Percentiles rank a stretch among this genome's conserved stretches.
These are phyloP conservation scores for Quadriops clusia DNA, from an alignment of 2,888 invertebrate genomes.

Conservation along the genomic window DNA sequence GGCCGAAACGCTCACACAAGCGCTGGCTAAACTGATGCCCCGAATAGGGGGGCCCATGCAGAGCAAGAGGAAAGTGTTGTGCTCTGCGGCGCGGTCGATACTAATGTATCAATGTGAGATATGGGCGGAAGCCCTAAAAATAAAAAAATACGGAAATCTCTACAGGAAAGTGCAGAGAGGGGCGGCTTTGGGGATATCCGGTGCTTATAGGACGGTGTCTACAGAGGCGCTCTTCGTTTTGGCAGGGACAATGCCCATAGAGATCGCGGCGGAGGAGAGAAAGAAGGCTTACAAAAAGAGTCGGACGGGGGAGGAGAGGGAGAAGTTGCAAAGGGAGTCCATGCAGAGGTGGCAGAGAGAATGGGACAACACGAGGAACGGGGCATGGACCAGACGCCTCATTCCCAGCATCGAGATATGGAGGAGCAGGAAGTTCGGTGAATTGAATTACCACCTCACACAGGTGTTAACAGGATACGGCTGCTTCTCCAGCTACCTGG, in stretches of 20 bases:
- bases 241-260: background rate
- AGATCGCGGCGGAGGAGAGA: constrained; percentile 1
- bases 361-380: constrained; percentile 2
- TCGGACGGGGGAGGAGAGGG: no score
- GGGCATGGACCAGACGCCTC: constrained; percentile 6
- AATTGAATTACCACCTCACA: constrained; percentile 9
- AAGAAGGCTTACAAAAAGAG: background rate
- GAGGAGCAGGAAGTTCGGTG: constrained; percentile 5
- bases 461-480: constrained; percentile 12
- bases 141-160: background rate
- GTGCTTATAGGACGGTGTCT: constrained; percentile 1
- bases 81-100: background rate
- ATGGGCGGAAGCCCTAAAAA: background rate
- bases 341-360: constrained; percentile 3
- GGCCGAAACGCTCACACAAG: background rate
- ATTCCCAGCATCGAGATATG: constrained; percentile 10
- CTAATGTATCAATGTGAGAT: background rate
- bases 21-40: background rate
- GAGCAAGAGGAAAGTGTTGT: background rate
- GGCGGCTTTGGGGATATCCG: background rate
- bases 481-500: constrained; percentile 6
- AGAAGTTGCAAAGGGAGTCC: no score
- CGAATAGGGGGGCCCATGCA: background rate
- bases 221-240: background rate
- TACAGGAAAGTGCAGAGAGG: background rate